These are phyloP conservation scores for Malachius bipustulatus DNA, from an alignment of 2,888 invertebrate species.

Conservation along the genomic window DNA sequence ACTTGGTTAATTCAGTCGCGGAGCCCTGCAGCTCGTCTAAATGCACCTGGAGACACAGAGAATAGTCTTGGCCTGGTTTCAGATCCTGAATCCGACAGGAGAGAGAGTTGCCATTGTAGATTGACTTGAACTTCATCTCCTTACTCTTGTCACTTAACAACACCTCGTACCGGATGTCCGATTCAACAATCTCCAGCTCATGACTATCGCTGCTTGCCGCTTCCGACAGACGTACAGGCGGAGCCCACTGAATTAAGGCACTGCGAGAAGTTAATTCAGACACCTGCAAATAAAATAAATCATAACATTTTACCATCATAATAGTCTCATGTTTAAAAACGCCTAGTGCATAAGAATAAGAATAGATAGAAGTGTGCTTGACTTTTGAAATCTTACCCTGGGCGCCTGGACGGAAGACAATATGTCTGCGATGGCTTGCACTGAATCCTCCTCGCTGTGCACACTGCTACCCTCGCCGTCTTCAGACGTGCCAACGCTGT, in stretches of 20 bases:
- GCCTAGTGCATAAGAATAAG: too few species aligned
- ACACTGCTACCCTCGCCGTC: slow-evolving; percentile 67
- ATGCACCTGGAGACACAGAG: slow-evolving; percentile 67
- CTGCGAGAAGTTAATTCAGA: slow-evolving; percentile 72
- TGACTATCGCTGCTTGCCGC: slow-evolving; percentile 38
- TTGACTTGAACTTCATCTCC: slow-evolving; percentile 74
- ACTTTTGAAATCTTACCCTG: slow-evolving; percentile 40
- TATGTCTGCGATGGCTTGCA: slow-evolving; percentile 56
- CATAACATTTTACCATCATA: too few species aligned
- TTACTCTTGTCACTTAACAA: slow-evolving; percentile 65
- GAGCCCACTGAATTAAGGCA: slow-evolving; percentile 75
- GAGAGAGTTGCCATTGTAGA: slow-evolving; percentile 65
- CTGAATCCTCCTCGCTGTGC: slow-evolving; percentile 61
- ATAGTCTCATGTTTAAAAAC: too few species aligned
- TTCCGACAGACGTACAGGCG: slow-evolving; percentile 44
- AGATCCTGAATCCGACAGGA: slow-evolving; percentile 74
- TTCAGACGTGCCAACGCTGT: slow-evolving; percentile 59
- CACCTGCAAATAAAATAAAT: slow-evolving; percentile 44
- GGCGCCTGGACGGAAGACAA: slow-evolving; percentile 65
- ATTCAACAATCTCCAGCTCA: slow-evolving; percentile 42
- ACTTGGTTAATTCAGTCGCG: slow-evolving; percentile 64
- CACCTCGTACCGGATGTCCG: slow-evolving; percentile 69
- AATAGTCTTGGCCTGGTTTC: slow-evolving; percentile 79
- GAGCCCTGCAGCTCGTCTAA: slow-evolving; percentile 63
- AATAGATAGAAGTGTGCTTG: background rate